Evolutionary conservation across 2,113 vertebrate species (phyloP), one percentile per base, ranked within the genome.

Genomic region (Notarius lentiginosus): DNA sequence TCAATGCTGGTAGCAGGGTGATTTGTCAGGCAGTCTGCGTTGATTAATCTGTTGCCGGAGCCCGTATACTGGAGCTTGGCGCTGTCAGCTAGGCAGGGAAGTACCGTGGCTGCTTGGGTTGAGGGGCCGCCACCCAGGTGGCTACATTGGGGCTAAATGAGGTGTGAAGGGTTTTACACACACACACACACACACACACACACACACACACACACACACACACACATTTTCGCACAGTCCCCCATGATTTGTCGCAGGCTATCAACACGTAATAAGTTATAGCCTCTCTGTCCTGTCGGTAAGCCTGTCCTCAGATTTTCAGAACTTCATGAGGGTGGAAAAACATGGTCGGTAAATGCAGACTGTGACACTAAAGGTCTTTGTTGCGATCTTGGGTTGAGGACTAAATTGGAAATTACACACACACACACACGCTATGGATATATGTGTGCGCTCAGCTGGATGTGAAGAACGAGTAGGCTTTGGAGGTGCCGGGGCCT

Each of bases 231-330:
- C 7, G 41, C 92, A 92, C 89, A 91, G 95, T 96, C 95, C 94
- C 93, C 95, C 94, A 95, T 94, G 94, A 97, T 98, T 97, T 98
- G 96, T 97, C 96, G 97, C 95, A 96, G 95, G 91, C 95, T 95
- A 97, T 98, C 96, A 96, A 97, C 95, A 96, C 95, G 96, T 97
- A 97, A 97, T 97, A 98, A 98, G 98, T 97, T 97, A 98, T 97
- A 96, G 95, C 96, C 93, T 94, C 96, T 96, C 96, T 95, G 90
- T 90, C 95, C 95, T 96, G 96, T 97, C 96, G 96, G 95, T 97
- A 95, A 95, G 93, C 94, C 95, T 95, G 96, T 96, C 96, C 95
- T 96, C 94, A 92, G 92, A 94, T 94, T 83, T 85, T 91, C 56
- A 30, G 80, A 91, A 93, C 91, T 93, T 89, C 91, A 17, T 30